Evolutionary conservation across 2,888 invertebrate species (phyloP), one percentile per base, ranked within the genome.

Genomic region (Maniola hyperantus): DNA sequence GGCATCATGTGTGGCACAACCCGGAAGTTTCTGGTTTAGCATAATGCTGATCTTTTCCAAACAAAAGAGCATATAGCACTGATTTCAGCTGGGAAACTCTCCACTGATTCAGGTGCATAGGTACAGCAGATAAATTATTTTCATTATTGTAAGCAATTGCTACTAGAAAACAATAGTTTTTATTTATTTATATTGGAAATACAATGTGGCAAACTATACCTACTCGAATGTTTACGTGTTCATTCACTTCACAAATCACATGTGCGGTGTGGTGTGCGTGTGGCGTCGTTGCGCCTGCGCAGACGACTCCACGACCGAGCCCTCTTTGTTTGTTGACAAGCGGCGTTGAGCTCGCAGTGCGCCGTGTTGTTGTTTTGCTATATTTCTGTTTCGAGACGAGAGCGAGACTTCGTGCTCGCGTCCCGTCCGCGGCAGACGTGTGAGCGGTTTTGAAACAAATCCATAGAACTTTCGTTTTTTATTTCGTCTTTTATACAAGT

Each of bases 261-360:
- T 82, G 82, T 75, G 78, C 71, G 72, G 76, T 72, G 68, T 74
- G 78, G 85, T 84, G 83, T 83, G 85, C 76, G 85, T 82, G 83
- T 74, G 83, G 82, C 81, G 83, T 78, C 79, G 81, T 76, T 79
- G 85, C 87, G 87, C 85, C 81, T 87, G 89, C 87, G 87, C 86
- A 79, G 79, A 79, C 80, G 78, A 76, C 75, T 73, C 81, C 15
- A 10, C 57, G 57, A 82, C 78, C 87, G 83, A 85, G 85, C 86
- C 84, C 85, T 88, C 91, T 91, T 89, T 91, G 91, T 91, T 91
- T 91, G 91, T 91, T 91, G 91, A 91, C 91, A 91, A 91, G 90
- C 90, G 20, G 55, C 39, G 55, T 39, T 15, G 39, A 7, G 42
- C 5, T 33, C 26, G 26, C 74, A 79, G 78, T 80, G 69, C 64